Base-by-base conservation (phyloP, 1,140 invertebrate species). In the Panagrolaimus sp. region DNA sequence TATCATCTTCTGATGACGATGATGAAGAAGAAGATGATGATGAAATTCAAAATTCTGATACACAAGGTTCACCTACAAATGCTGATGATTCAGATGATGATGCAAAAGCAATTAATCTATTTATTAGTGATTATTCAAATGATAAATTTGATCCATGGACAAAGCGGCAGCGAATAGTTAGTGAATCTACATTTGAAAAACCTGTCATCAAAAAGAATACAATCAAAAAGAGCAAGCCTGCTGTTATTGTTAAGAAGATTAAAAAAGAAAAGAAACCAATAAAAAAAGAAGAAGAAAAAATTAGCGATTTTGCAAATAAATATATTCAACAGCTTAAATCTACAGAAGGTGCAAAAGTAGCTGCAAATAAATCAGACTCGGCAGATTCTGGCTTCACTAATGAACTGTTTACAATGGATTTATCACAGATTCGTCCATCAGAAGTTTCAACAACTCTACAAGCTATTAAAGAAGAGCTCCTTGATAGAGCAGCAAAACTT, bases 381-480 rank as follows among this genome's bases (percentile, higher is more conserved):
- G 9, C 27, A 27, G 20, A 20, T 20, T 57, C 51, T 1, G 20
- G 20, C n/a, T 25, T 25, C n/a, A 13, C n/a, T 27, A 57, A 57
- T 23, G 51, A 57, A 13, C 9, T 57, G 2, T 57, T 57, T 20
- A 57, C 51, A 5, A 27, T 27, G 1, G 51, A 57, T 57, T 20
- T 57, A 27, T n/a, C 13, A 14, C n/a, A 57, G 1, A 57, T 57
- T 48, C 20, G 27, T 20, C 51, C 51, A 9, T 57, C 51, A 9
- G 53, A 51, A 31, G 65, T 73, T 14, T 75, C 71, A 16, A 27
- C 74, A 51, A 74, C 72, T 8, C 46, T 72, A 67, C 44, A 76
- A 9, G 16, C 11, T 72, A 95, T 98, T 90, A 96, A 96, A 85
- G 89, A 92, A 73, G 90, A 96, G 73, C 85, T 99, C 27, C 83